Percentiles rank a stretch among this genome's conserved stretches.
Evolutionary conservation across 1,140 invertebrate genomes (phyloP).

Genomic region (Psix sp.): DNA sequence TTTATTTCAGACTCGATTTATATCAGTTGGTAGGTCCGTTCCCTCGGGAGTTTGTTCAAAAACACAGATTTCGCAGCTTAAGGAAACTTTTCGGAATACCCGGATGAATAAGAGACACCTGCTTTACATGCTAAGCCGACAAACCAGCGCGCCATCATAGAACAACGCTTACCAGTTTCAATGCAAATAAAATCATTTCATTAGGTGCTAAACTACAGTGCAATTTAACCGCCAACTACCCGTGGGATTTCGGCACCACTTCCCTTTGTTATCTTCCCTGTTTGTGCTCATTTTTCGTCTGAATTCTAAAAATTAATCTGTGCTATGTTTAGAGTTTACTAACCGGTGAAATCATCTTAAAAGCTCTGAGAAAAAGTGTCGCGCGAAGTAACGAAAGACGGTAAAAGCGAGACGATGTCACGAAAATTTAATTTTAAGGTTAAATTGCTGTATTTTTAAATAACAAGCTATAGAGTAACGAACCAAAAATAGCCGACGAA

Average conservation of each 20-base stretch:
- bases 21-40: slow-evolving; percentile 53
- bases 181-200: slow-evolving; percentile 52
- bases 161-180: slow-evolving; percentile 43
- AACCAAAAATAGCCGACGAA: too few relatives aligned
- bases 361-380: background rate
- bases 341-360: slow-evolving; percentile 4
- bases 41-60: slow-evolving; percentile 56
- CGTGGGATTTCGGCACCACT: background rate
- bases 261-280: background rate
- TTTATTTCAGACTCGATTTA: slow-evolving; percentile 60
- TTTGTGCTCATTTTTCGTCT: too few relatives aligned
- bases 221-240: slow-evolving; percentile 3
- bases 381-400: slow-evolving; percentile 4
- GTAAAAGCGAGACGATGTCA: background rate
- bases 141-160: slow-evolving; percentile 41
- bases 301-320: background rate
- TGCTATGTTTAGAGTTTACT: background rate
- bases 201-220: slow-evolving; percentile 32
- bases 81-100: slow-evolving; percentile 56
- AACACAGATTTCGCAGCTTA: slow-evolving; percentile 61
- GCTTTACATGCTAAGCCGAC: slow-evolving; percentile 50
- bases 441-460: slow-evolving; percentile 9
- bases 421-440: slow-evolving; percentile 8
- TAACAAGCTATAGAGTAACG: too few relatives aligned
- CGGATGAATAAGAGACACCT: slow-evolving; percentile 55